phyloP scores from a whole-genome alignment of 2,888 invertebrate genomes.

The Dorcus parallelipipedus region DNA sequence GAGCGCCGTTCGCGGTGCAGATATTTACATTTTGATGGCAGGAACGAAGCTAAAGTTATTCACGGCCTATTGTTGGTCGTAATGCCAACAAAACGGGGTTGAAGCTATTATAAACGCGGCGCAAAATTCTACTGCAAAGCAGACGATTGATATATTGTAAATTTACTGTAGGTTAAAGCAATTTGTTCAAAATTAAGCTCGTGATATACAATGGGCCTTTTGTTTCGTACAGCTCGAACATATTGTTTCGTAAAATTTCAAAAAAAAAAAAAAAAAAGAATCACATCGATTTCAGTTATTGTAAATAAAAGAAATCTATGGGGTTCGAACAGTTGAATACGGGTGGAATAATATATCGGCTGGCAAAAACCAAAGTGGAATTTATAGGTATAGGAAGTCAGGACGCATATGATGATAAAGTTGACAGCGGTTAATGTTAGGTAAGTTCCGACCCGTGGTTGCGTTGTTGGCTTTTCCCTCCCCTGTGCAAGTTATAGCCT shows the following conservation, averaged over 20 bases:
- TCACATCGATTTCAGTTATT: too few species aligned
- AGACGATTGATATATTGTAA: slow-evolving; percentile 5
- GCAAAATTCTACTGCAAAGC: slow-evolving; percentile 6
- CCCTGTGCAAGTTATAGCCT: slow-evolving; percentile 1
- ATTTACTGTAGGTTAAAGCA: slow-evolving; percentile 6
- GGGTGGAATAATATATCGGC: slow-evolving; percentile 27
- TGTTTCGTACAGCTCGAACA: too few species aligned
- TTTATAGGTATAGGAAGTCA: slow-evolving; percentile 29
- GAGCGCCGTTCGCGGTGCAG: too few species aligned
- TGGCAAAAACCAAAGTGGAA: slow-evolving; percentile 28
- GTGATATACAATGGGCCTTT: neutral
- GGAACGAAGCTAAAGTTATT: too few species aligned
- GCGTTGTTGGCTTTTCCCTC: neutral
- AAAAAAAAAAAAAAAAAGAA: too few species aligned
- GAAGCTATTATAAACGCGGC: slow-evolving; percentile 9
- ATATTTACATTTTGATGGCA: too few species aligned
- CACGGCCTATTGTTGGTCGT: slow-evolving; percentile 4
- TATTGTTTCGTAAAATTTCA: too few species aligned
- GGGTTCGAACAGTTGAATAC: slow-evolving; percentile 18
- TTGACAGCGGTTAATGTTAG: slow-evolving; percentile 29
- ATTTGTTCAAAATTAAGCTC: slow-evolving; percentile 9
- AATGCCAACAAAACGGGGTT: slow-evolving; percentile 8
- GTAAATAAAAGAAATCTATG: too few species aligned
- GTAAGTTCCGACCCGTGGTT: slow-evolving; percentile 21
- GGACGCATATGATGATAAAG: slow-evolving; percentile 31